Evolutionary conservation across 1,140 invertebrate genomes (phyloP).

Genomic region (Atta colombica): DNA sequence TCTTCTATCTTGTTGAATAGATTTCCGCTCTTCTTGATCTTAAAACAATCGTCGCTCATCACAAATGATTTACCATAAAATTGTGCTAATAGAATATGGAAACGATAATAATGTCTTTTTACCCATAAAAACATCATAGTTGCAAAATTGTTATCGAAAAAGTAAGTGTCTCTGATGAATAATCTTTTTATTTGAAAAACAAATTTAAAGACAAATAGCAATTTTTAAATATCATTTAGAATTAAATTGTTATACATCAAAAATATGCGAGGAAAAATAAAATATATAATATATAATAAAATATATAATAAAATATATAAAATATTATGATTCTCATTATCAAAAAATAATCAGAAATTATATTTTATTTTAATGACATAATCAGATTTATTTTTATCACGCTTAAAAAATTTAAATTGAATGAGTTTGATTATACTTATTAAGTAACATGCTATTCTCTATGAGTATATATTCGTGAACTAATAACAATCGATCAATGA

Average conservation of each 20-base stretch:
- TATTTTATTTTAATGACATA: not conserved
- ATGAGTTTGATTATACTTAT: constrained; percentile 3
- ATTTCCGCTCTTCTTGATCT: constrained; percentile 22
- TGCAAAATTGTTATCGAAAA: not conserved
- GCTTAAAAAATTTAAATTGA: constrained; percentile 11
- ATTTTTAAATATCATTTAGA: constrained; percentile 8
- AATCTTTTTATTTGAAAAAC: not conserved
- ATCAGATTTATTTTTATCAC: not conserved
- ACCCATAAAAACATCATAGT: not conserved
- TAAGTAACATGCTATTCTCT: not conserved
- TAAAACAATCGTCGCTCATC: not conserved
- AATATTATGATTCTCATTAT: not conserved
- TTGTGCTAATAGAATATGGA: constrained; percentile 5
- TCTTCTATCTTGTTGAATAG: constrained; percentile 28
- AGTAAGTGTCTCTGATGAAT: not conserved
- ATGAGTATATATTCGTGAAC: not conserved
- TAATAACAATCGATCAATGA: constrained; percentile 23
- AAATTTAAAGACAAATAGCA: not conserved
- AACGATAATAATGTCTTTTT: not conserved
- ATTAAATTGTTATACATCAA: not conserved
- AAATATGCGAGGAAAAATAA: not conserved
- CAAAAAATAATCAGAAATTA: not conserved
- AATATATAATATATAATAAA: too few relatives aligned
- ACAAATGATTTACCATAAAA: constrained; percentile 10
- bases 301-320: not conserved